Conservation (phyloP, 2,113 vertebrate genomes). For the Spilogale gracilis region DNA sequence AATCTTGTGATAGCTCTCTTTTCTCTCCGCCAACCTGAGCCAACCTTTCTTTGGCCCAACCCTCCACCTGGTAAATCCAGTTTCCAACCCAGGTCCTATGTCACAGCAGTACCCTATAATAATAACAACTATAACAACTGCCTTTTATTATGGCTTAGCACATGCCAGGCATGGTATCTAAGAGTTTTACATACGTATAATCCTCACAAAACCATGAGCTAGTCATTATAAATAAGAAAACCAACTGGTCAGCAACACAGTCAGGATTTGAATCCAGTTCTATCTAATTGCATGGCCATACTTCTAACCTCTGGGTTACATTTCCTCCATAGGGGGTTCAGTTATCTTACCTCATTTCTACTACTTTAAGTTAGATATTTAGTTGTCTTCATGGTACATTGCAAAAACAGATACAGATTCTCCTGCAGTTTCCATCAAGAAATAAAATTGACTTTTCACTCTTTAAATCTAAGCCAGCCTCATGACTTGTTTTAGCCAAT, state of each 20-base stretch:
- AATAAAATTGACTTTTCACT: constrained; percentile 33
- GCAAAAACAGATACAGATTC: constrained; percentile 16
- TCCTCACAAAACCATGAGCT: background rate
- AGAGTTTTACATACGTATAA: background rate
- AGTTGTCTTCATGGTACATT: background rate
- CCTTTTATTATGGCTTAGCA: constrained; percentile 22
- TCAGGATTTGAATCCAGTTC: constrained; percentile 41
- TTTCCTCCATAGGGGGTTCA: background rate
- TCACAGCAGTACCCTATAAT: background rate
- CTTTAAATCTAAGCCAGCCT: background rate
- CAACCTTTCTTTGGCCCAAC: background rate
- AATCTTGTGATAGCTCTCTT: background rate
- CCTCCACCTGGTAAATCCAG: background rate
- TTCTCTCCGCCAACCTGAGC: background rate
- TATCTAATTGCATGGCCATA: background rate
- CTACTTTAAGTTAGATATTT: constrained; percentile 34
- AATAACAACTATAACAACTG: background rate
- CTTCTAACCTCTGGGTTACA: background rate
- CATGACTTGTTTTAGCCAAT: background rate
- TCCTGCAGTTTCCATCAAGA: constrained; percentile 21
- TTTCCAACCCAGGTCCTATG: background rate
- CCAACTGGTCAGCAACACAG: background rate
- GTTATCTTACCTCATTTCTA: constrained; percentile 33
- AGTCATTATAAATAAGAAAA: constrained; percentile 30
- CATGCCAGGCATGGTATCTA: background rate